Evolutionary conservation across 2,113 vertebrate genomes (phyloP).

Genomic region (Lamprologus speciosus): DNA sequence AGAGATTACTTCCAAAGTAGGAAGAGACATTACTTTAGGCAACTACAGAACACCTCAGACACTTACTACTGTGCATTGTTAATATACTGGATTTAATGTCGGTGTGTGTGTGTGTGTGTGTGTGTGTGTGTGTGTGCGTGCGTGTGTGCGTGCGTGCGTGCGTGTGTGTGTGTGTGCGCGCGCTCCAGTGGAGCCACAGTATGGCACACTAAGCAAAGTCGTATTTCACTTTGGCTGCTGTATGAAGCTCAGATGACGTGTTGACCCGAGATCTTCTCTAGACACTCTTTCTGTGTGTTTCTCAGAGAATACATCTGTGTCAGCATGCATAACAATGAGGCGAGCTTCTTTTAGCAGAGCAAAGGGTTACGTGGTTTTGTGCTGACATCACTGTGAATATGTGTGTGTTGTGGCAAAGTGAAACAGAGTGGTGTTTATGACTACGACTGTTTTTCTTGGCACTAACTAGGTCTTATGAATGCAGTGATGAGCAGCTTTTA

Average conservation of each 20-base stretch:
- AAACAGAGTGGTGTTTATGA: background rate
- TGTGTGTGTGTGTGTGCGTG: rapidly evolving
- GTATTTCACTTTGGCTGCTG: background rate
- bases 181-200: background rate
- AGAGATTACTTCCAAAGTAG: background rate
- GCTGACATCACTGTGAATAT: background rate
- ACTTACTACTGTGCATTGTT: background rate
- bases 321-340: background rate
- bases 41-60: background rate
- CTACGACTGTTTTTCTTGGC: background rate
- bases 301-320: background rate
- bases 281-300: background rate
- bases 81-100: slow-evolving; percentile 5
- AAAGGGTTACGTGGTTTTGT: background rate
- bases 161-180: rapidly evolving
- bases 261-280: background rate
- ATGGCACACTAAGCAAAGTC: background rate
- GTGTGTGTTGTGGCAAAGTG: background rate
- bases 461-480: background rate
- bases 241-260: background rate
- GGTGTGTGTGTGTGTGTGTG: background rate
- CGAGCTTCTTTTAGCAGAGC: background rate
- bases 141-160: rapidly evolving
- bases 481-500: background rate
- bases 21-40: background rate